Evolutionary conservation across 1,140 invertebrate genomes (phyloP), one percentile per base, ranked within the genome.

Genomic region (Choristoneura fumiferana): DNA sequence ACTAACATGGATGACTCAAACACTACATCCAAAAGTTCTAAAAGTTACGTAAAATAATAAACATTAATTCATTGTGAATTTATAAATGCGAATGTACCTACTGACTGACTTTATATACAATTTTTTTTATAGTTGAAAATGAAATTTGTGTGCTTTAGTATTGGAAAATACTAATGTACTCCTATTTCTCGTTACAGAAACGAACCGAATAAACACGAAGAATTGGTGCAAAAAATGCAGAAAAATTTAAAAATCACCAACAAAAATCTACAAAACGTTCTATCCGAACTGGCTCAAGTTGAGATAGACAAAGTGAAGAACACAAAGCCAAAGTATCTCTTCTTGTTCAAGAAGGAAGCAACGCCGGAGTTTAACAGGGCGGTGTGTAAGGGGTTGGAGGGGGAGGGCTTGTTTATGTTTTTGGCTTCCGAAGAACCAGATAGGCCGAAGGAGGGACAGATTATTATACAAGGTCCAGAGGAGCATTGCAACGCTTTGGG

Each of bases 311-410:
- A 91, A 65, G 89, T 95, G 35, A 94, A 92, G 65, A 72, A 66
- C 36, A 56, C 81, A 9, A 55, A 83, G 2, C 87, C 90, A 0
- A 83, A 91, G 70, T 94, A 90, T 74, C 90, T 91, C 63, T 86
- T 84, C 38, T 80, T 93, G 67, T 93, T 91, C 81, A 93, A 93
- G 54, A 94, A 93, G 65, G 95, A 95, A 71, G 94, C 92, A 8
- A 94, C 95, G 60, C 87, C 91, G 33, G 94, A 95, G 57, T 96
- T 94, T 71, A 93, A 95, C 71, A 92, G 92, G 63, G 91, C 88
- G 38, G 83, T 95, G 10, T 91, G 91, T 58, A 92, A 94, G 71
- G 90, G 93, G 0, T 87, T 93, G 65, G 91, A 91, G 45, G 82
- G 76, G 3, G 89, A 91, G 65, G 84, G 87, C 33, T 66, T 93